A percentile compares a stretch with the other conserved stretches of the same genome.
phyloP scores from a whole-genome alignment of 2,888 invertebrate genomes.

The Diarsia mendica region DNA sequence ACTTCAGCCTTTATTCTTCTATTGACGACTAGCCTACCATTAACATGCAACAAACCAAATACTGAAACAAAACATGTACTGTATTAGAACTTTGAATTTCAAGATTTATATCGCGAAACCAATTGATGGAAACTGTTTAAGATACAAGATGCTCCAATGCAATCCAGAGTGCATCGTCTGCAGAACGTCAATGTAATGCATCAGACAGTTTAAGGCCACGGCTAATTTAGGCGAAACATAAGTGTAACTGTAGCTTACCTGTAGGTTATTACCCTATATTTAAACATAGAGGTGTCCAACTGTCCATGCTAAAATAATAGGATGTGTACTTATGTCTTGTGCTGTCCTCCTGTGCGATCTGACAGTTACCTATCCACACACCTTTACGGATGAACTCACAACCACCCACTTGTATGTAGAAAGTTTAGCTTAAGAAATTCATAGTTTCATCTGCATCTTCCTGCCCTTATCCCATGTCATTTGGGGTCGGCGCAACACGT shows the following conservation, averaged over 20 bases:
- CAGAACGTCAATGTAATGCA: conserved; percentile 25
- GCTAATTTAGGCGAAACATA: not conserved
- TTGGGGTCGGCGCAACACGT: too few species aligned
- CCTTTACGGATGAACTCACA: too few species aligned
- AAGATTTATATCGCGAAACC: not conserved
- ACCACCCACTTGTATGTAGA: too few species aligned
- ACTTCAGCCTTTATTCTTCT: too few species aligned
- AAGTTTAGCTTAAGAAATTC: too few species aligned
- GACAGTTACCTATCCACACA: too few species aligned
- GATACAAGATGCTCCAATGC: not conserved
- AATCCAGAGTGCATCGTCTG: conserved; percentile 32
- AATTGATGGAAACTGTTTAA: not conserved
- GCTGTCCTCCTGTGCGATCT: too few species aligned
- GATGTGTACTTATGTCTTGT: too few species aligned
- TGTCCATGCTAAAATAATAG: too few species aligned
- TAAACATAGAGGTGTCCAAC: not conserved
- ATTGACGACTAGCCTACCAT: not conserved
- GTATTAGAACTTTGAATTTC: not conserved
- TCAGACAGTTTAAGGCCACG: conserved; percentile 17
- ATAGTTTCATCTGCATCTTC: too few species aligned
- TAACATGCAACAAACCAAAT: not conserved
- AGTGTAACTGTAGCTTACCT: not conserved
- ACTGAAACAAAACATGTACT: not conserved
- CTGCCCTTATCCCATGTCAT: too few species aligned
- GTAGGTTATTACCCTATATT: not conserved